Evolutionary conservation across 2,888 invertebrate genomes (phyloP).

Genomic region (Ganaspis brasiliensis): DNA sequence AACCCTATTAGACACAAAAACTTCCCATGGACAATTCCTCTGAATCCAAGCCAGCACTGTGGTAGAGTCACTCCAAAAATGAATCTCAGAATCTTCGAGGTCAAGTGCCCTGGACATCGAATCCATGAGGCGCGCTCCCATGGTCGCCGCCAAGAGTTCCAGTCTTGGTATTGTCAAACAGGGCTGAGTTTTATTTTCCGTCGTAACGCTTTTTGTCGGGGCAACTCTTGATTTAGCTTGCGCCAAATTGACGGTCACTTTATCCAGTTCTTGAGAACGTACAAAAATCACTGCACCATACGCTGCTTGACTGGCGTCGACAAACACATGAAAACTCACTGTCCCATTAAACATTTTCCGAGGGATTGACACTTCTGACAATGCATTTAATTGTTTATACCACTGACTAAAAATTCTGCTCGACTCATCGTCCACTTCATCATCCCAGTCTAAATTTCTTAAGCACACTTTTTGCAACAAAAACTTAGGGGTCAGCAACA

Average conservation of each 20-base stretch:
- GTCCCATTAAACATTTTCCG: slow-evolving; percentile 43
- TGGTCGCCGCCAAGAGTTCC: too few species aligned
- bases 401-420: slow-evolving; percentile 6
- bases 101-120: too few species aligned
- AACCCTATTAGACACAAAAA: slow-evolving; percentile 67
- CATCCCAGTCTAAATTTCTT: slow-evolving; percentile 48
- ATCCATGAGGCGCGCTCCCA: too few species aligned
- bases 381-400: slow-evolving; percentile 16
- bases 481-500: too few species aligned
- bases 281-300: too few species aligned
- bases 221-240: too few species aligned
- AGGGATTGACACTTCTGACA: slow-evolving; percentile 57
- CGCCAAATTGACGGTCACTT: too few species aligned
- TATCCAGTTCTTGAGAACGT: too few species aligned
- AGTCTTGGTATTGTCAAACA: too few species aligned
- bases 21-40: slow-evolving; percentile 61
- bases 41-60: slow-evolving; percentile 67
- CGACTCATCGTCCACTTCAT: slow-evolving; percentile 37
- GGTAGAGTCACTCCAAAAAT: slow-evolving; percentile 68
- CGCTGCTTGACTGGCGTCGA: slow-evolving; percentile 69
- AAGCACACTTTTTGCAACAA: not conserved
- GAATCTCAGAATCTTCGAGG: not conserved
- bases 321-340: slow-evolving; percentile 63
- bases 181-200: too few species aligned
- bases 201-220: too few species aligned